Evolutionary conservation across 92 coral and sea anemone genomes (phyloP).

Genomic region (Porites divaricata): DNA sequence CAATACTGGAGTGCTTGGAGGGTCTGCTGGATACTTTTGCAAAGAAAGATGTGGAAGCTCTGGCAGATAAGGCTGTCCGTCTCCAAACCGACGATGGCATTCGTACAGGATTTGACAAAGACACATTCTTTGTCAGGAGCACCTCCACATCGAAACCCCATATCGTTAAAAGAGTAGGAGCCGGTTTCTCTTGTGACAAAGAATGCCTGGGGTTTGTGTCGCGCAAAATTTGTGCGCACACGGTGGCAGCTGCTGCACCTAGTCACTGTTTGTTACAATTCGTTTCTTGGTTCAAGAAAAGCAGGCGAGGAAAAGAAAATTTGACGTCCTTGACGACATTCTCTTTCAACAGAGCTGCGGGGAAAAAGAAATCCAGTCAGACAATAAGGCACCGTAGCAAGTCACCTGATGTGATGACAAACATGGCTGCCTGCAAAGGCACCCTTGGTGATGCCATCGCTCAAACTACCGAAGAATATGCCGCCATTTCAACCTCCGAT

Average conservation of each 20-base stretch:
- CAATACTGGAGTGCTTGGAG: not conserved
- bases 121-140: slow-evolving; percentile 38
- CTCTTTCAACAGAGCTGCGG: slow-evolving; percentile 35
- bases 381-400: slow-evolving; percentile 11
- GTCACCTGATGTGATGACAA: slow-evolving; percentile 43
- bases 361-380: slow-evolving; percentile 20
- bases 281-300: slow-evolving; percentile 22
- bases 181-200: slow-evolving; percentile 38
- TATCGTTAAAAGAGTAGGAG: slow-evolving; percentile 35
- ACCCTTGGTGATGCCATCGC: slow-evolving; percentile 21
- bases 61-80: slow-evolving; percentile 36
- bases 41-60: slow-evolving; percentile 22
- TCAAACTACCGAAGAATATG: not conserved
- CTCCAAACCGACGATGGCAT: not conserved
- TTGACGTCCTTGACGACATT: slow-evolving; percentile 44
- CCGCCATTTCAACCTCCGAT: slow-evolving; percentile 34
- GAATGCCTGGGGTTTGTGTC: slow-evolving; percentile 49
- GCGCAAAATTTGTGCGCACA: slow-evolving; percentile 45
- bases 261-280: not conserved
- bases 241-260: slow-evolving; percentile 24
- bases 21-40: slow-evolving; percentile 23
- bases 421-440: slow-evolving; percentile 7
- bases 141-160: slow-evolving; percentile 37
- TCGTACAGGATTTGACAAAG: slow-evolving; percentile 29
- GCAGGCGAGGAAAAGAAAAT: slow-evolving; percentile 11